phyloP scores from a whole-genome alignment of 2,888 invertebrate genomes.

The Listrodromus nycthemerus region DNA sequence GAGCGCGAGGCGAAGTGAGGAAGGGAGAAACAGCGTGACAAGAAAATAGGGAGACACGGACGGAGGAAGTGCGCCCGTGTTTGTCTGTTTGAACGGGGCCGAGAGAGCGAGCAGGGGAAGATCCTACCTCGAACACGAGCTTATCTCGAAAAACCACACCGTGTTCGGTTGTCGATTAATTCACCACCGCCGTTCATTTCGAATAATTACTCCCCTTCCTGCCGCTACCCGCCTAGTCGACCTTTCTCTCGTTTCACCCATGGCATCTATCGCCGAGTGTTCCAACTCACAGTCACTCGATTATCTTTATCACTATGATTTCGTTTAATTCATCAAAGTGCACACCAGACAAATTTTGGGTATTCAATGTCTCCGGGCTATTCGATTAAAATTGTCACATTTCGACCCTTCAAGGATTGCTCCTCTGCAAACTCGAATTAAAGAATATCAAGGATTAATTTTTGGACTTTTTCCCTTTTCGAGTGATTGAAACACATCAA shows the following conservation, averaged over 20 bases:
- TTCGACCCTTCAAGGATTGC: background rate
- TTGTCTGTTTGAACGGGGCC: slow-evolving; percentile 15
- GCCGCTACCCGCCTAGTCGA: slow-evolving; percentile 8
- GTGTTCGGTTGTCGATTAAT: slow-evolving; percentile 54
- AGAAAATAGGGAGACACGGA: slow-evolving; percentile 10
- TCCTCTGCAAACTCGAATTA: background rate
- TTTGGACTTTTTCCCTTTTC: background rate
- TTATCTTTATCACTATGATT: slow-evolving; percentile 38
- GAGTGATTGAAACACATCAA: background rate
- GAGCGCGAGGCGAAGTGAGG: slow-evolving; percentile 31
- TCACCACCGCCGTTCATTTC: slow-evolving; percentile 54
- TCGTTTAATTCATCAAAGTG: background rate
- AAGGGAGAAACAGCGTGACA: slow-evolving; percentile 34
- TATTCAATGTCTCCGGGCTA: background rate
- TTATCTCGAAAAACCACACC: slow-evolving; percentile 67
- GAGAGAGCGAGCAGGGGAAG: background rate
- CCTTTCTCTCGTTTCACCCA: slow-evolving; percentile 12
- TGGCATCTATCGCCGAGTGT: slow-evolving; percentile 30
- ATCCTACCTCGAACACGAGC: slow-evolving; percentile 52
- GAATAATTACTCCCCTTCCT: slow-evolving; percentile 58
- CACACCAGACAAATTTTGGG: slow-evolving; percentile 12
- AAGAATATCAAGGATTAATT: background rate
- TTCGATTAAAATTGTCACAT: slow-evolving; percentile 9
- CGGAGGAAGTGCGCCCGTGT: background rate
- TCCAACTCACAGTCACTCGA: slow-evolving; percentile 2